A percentile compares a stretch with the other conserved stretches of the same genome.
Conservation (phyloP, 2,888 invertebrate species). For the Eurois occulta region DNA sequence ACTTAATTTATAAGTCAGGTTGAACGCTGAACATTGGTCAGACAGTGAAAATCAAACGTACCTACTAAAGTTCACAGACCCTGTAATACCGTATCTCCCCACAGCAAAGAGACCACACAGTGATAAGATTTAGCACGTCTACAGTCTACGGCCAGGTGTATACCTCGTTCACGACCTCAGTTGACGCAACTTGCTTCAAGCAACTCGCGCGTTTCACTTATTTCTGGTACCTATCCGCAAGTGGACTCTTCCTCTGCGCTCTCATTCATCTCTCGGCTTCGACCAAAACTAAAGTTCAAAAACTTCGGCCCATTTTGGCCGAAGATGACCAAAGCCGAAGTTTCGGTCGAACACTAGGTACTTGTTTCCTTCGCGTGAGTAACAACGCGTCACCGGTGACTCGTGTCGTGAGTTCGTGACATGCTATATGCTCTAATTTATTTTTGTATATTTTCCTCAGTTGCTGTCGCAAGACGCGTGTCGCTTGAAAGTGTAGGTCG, state of each 20-base stretch:
- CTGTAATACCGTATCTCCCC: slow-evolving; percentile 12
- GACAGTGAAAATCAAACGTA: background rate
- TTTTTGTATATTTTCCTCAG: background rate
- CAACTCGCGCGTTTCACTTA: background rate
- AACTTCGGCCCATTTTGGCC: background rate
- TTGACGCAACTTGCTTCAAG: background rate
- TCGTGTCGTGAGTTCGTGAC: no score
- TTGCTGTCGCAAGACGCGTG: background rate
- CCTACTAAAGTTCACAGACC: slow-evolving; percentile 20
- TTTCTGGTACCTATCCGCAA: background rate
- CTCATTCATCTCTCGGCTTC: background rate
- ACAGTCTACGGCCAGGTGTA: background rate
- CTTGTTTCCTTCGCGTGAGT: background rate
- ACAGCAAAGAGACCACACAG: slow-evolving; percentile 23
- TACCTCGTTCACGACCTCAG: background rate
- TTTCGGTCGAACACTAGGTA: background rate
- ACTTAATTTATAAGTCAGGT: background rate
- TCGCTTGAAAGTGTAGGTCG: background rate
- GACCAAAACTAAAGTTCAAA: no score
- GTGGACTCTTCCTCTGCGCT: background rate
- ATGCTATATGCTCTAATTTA: no score
- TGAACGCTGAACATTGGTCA: background rate
- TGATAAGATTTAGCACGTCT: slow-evolving; percentile 39
- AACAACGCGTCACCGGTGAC: background rate
- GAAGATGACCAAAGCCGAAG: background rate